Base-by-base conservation (phyloP, 2,113 vertebrate genomes). In the Gavia stellata region DNA sequence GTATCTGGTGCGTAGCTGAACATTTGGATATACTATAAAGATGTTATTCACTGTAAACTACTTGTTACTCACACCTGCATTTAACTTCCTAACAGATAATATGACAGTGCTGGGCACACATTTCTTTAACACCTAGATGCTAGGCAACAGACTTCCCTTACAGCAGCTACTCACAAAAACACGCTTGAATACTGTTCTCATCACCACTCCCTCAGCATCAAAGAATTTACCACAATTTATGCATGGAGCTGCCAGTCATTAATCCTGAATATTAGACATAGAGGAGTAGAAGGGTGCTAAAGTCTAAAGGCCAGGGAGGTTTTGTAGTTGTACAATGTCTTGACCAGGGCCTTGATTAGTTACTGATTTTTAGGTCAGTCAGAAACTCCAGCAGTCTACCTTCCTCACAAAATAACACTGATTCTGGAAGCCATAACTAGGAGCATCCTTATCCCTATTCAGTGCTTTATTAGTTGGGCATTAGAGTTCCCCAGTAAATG, bases 61-160 rank as follows among this genome's bases (percentile, higher is more conserved):
- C 40, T 89, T 89, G 59, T 81, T 93, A 73, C 72, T 93, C 72
- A 75, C 75, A 92, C 61, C 81, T 94, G 21, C 70, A 87, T 93
- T 95, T 84, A 68, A 56, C 53, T 86, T 90, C 50, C 6, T 79
- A 85, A 42, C 52, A 79, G 72, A 66, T 49, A 71, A 71, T 5
- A 44, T 53, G 11, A 23, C 7, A 56, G 18, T 74, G 55, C 71
- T 58, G 75, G 45, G 42, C 52, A 31, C 24, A 74, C 36, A 49
- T 81, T 88, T 70, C 44, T 78, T 94, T 75, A 92, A 86, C 42
- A 84, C 42, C 68, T 93, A 81, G 26, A 29, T 72, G 75, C 68
- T 81, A 58, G 53, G 77, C 71, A 94, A 73, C 70, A 89, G 56
- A 36, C 34, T 81, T 79, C 33, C 16, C 62, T 59, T 71, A 47